Conservation (phyloP, 2,797 vertebrate genomes). For the Carapus acus region DNA sequence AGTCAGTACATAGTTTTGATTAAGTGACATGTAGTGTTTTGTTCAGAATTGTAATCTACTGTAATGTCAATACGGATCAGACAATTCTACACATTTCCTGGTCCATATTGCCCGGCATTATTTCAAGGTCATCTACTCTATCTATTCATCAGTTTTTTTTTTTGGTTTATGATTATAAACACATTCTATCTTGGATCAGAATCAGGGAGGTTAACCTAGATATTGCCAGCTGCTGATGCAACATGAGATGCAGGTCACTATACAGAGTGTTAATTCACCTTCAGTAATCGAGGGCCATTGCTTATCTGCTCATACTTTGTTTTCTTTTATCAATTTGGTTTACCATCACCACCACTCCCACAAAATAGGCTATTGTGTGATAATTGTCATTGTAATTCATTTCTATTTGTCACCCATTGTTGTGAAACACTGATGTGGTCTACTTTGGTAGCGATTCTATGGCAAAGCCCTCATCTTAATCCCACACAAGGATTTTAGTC, state of each 20-base stretch:
- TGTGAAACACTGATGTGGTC: constrained; percentile 51
- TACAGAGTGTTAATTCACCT: too few species aligned
- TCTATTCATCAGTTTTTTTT: not conserved
- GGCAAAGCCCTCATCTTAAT: constrained; percentile 61
- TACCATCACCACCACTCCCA: not conserved
- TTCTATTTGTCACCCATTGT: constrained; percentile 31
- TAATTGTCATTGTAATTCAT: not conserved
- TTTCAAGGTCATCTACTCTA: constrained; percentile 5
- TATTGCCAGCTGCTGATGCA: not conserved
- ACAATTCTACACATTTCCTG: too few species aligned
- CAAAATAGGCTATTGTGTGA: constrained; percentile 1
- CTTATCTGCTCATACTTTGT: too few species aligned
- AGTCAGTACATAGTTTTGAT: too few species aligned
- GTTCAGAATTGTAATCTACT: too few species aligned
- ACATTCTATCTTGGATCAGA: constrained; percentile 21
- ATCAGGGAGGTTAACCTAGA: constrained; percentile 33
- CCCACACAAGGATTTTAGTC: constrained; percentile 49
- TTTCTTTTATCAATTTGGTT: not conserved
- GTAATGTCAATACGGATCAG: too few species aligned
- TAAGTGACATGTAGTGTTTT: too few species aligned
- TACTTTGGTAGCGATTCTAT: constrained; percentile 62
- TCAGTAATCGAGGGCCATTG: too few species aligned
- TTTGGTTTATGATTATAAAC: constrained; percentile 11
- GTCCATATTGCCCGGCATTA: not conserved
- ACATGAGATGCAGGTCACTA: constrained; percentile 11